Evolutionary conservation across 2,888 invertebrate species (phyloP), one percentile per base, ranked within the genome.

Genomic region (Drosophila diplacantha): DNA sequence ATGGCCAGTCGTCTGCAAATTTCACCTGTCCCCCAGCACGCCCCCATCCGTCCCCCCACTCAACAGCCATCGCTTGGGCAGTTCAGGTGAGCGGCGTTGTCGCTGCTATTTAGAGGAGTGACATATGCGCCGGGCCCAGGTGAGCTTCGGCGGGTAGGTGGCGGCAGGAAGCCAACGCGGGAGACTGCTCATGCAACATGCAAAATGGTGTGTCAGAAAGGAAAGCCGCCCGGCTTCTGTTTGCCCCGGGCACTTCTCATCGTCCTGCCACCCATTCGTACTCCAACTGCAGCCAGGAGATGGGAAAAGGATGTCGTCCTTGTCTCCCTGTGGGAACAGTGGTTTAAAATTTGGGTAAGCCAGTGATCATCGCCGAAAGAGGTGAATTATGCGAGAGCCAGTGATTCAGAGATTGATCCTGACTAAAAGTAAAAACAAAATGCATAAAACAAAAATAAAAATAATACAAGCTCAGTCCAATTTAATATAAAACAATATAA

Each of bases 31-130:
- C 41, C 29, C 12, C 24, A 16, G 20, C 22, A 12, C 22, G 2
- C 16, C 8, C 49, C 35, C 8, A 3, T 9, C 29, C 29, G 29
- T 29, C 29, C 2, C 34, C 26, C 7, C 12, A 5, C 49, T 16
- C 31, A 20, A n/a, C 34, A n/a, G 44, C 29, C 60, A 32, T 43
- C 52, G 50, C 59, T 29, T 35, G 55, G 58, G 61, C 61, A 65
- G 60, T 58, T 61, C 66, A 67, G 74, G 62, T 80, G 72, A 72
- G 37, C 59, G 50, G 37, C 59, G 50, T 63, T 66, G 69, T 62
- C 56, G 78, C 65, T 75, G 81, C 78, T 81, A 83, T 79, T 79
- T 79, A 75, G 79, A 80, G 75, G 77, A 70, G 83, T 74, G 83
- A 82, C 78, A 82, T 71, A 77, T 80, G 75, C 66, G 55, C 56